Evolutionary conservation across 2,888 invertebrate genomes (phyloP), one percentile per base, ranked within the genome.

Genomic region (Eudasyphora cyanicolor): DNA sequence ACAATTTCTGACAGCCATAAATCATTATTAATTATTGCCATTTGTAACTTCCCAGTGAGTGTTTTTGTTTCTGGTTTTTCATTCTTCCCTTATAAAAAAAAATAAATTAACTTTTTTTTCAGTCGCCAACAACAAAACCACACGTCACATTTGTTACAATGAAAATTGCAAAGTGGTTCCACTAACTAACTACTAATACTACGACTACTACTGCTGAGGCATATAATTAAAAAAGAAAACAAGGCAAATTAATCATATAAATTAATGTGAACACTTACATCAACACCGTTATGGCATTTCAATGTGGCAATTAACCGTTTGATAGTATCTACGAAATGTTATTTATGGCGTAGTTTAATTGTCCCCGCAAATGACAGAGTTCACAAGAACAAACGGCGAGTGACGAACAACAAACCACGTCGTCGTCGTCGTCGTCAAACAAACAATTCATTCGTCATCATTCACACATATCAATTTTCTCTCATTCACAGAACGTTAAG

Each of bases 1-100:
- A 88, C 90, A 90, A 89, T 87, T 87, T 88, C 89, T 88, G 88
- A 89, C 89, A 88, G 87, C 89, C 87, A 89, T 90, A 89, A 88
- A 89, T 90, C 89, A 88, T 89, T 87, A 87, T 86, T 88, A 89
- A 89, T 88, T 88, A 86, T 71, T 64, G 77, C 57, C 67, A 24
- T 67, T 67, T 38, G 67, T 67, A 67, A 67, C 35, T 67, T 67
- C 67, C 67, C 67, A 7, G n/a, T n/a, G n/a, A 49, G n/a, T 64
- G 35, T 32, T 64, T 32, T 19, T 17, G n/a, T 19, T 19, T 17
- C 64, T 3, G 38, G 19, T 35, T 38, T 6, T 38, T 54, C 12
- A 4, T n/a, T 45, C 45, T 45, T n/a, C n/a, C 14, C n/a, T n/a
- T 45, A n/a, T n/a, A 8, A 8, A 32, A 32, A 6, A 32, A 6